These are phyloP conservation scores for Diacarnus erythraeanus DNA, from an alignment of 37 sponge, comb jelly and placozoan species.

Conservation along the genomic window DNA sequence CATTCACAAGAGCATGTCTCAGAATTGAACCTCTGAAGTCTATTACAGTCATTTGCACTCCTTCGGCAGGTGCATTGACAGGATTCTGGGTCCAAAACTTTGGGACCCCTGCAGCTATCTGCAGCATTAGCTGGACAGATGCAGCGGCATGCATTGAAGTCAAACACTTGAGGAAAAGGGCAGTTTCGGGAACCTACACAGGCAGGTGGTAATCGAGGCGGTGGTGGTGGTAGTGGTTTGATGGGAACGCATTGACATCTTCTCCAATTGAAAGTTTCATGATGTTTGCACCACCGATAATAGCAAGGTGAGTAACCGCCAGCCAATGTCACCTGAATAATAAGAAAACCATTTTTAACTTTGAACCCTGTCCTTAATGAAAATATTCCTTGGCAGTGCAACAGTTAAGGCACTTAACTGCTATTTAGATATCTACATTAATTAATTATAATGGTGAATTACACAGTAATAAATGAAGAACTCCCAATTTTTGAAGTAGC, in stretches of 20 bases:
- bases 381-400: too few species aligned
- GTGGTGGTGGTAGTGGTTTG: not conserved
- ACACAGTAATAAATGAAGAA: too few species aligned
- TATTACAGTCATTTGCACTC: not conserved
- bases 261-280: not conserved
- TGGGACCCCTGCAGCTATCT: not conserved
- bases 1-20: conserved; percentile 38
- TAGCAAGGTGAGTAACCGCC: too few species aligned
- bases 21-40: not conserved
- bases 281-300: not conserved
- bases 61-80: conserved; percentile 32
- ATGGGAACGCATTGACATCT: conserved; percentile 18
- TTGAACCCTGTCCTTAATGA: too few species aligned
- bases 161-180: not conserved
- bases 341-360: too few species aligned
- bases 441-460: too few species aligned
- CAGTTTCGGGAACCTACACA: conserved; percentile 8
- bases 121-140: too few species aligned
- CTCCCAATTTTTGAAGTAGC: too few species aligned
- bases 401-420: too few species aligned
- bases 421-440: too few species aligned
- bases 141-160: conserved; percentile 10
- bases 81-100: conserved; percentile 23
- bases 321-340: too few species aligned
- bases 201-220: conserved; percentile 29